Evolutionary conservation across 2,888 invertebrate genomes (phyloP), one percentile per base, ranked within the genome.

Genomic region (Cheilosia variabilis): DNA sequence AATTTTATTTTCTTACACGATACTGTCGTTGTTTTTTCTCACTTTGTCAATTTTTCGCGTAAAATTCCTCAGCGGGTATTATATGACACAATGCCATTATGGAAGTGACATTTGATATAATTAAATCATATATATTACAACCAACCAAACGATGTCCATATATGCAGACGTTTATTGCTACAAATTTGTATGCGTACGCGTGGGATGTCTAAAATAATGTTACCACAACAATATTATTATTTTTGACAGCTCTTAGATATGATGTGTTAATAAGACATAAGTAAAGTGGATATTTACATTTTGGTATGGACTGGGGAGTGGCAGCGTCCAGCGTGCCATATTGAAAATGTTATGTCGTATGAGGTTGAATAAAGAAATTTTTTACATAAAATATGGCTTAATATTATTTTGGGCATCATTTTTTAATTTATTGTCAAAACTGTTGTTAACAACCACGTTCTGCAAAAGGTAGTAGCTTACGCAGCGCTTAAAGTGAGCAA

Each of bases 21-120:
- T 27, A 9, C 31, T 31, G 31, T 9, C 9, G 31, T 6, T 41
- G 1, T 24, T n/a, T 37, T 50, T 22, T 15, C n/a, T 15, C 17
- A 22, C 7, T 45, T 31, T 34, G 2, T 34, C 34, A 9, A 2
- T 17, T 69, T 55, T 34, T 0, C 7, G 10, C 3, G n/a, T 13
- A n/a, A 37, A 63, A 55, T 63, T 55, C 43, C 43, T 24, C 27
- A 47, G 45, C 43, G 27, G 34, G 52, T 76, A 66, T 31, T 31
- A 31, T 31, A 2, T 31, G 31, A 9, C 31, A 31, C 31, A 31
- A 31, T 66, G 52, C 58, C 66, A 66, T 76, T 45, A 68, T 68
- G 68, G 52, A 60, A 77, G 68, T 77, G 66, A 68, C 68, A 77
- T 77, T 77, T 68, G n/a, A 41, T 43, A 45, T 22, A 53, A 53